Percentiles rank a stretch among this genome's conserved stretches.
phyloP scores from a whole-genome alignment of 2,797 vertebrate genomes.

The Gadopsis marmoratus region DNA sequence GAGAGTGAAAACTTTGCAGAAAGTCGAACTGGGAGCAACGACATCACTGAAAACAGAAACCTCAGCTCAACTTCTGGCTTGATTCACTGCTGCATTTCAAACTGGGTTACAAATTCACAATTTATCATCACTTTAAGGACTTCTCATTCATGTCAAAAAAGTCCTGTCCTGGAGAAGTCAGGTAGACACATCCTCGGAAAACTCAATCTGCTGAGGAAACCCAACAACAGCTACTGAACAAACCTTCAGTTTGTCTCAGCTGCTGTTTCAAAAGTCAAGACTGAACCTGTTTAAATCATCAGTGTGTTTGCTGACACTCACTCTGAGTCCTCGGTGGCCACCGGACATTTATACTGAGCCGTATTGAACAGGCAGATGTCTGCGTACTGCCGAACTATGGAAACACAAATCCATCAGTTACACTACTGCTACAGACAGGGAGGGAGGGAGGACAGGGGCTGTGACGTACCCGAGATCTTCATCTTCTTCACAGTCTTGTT shows the following conservation, averaged over 20 bases:
- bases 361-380: slow-evolving; percentile 99
- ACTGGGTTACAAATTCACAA: not conserved
- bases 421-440: not conserved
- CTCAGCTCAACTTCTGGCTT: not conserved
- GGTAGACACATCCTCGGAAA: no score
- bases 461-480: slow-evolving; percentile 91
- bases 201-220: no score
- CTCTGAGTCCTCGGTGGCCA: slow-evolving; percentile 94
- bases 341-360: slow-evolving; percentile 97
- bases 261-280: no score
- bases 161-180: no score
- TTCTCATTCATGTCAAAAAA: no score
- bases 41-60: slow-evolving; percentile 84
- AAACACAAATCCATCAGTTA: slow-evolving; percentile 31
- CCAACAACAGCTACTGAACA: no score
- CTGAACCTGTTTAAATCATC: not conserved
- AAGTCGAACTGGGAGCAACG: slow-evolving; percentile 93
- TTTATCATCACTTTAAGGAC: not conserved
- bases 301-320: slow-evolving; percentile 79
- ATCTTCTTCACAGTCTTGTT: slow-evolving; percentile 98
- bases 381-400: slow-evolving; percentile 93
- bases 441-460: not conserved
- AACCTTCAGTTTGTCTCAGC: no score
- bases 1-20: slow-evolving; percentile 97
- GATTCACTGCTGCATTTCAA: not conserved